Base-by-base conservation (phyloP, 2,888 invertebrate genomes). In the Pristionchus exspectatus region DNA sequence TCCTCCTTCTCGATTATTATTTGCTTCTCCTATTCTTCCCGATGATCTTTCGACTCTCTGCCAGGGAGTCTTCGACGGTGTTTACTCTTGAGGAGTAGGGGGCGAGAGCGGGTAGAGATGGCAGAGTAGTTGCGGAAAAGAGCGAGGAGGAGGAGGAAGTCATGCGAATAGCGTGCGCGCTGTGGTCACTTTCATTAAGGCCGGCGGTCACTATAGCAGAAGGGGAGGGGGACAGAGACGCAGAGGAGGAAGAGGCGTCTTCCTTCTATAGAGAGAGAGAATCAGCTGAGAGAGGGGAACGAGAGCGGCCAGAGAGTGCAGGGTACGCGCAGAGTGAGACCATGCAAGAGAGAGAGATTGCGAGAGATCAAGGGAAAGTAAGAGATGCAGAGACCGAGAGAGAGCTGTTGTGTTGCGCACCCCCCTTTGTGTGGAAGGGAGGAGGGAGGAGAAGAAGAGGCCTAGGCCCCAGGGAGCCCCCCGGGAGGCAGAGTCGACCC, bases 331-430 rank as follows among this genome's bases (percentile, higher is more conserved):
- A 54, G 81, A 7, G 16, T 5, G 44, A 44, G 81, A 81, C 81
- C 81, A 54, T 54, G 54, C 54, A 27, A 16, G 81, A 81, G 50
- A 50, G 77, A 21, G 24, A 27, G 18, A 38, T 10, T 0, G 27
- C 0, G 3, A 27, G 84, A 85, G 84, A 84, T 33, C 33, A 56
- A 33, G 81, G 33, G 27, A 59, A 21, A 27, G 59, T n/a, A 1
- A 85, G 84, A 85, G 84, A 85, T 59, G 84, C 59, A 85, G 84
- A 85, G 84, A 7, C 59, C 33, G 84, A 85, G 84, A 85, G 84
- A 14, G 59, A 10, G 9, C n/a, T 44, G 12, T 30, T 30, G 72
- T 30, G n/a, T 81, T n/a, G 74, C 44, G 44, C 44, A 21, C 38
- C 27, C 14, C 44, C 27, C 81, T 54, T 27, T 81, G n/a, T 54